These are phyloP conservation scores for Acipenser oxyrinchus DNA, from an alignment of 2,797 vertebrate species.

Conservation along the genomic window DNA sequence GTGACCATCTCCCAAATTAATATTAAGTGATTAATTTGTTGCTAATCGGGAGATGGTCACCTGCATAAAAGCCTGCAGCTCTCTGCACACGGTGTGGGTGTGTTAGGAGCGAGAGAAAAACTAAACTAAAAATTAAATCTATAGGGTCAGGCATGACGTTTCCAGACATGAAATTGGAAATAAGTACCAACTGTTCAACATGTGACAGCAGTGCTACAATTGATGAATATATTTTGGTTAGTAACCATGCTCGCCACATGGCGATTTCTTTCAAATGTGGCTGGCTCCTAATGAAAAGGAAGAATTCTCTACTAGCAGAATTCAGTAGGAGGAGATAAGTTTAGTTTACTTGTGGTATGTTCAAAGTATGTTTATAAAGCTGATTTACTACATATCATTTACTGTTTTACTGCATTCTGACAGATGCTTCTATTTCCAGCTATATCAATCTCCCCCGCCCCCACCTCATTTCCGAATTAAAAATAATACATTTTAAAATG, in stretches of 20 bases:
- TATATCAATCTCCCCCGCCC: neutral
- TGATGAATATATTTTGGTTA: conserved; percentile 20
- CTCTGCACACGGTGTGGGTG: no score
- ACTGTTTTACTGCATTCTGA: conserved; percentile 29
- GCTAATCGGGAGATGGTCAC: no score
- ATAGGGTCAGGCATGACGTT: no score
- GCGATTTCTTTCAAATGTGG: conserved; percentile 33
- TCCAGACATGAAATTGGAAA: conserved; percentile 14
- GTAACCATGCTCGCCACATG: conserved; percentile 26
- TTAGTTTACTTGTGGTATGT: conserved; percentile 36
- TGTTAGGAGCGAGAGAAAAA: no score
- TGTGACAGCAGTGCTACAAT: no score
- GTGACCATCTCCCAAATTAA: no score
- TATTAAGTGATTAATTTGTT: no score
- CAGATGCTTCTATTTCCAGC: neutral
- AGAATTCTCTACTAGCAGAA: neutral
- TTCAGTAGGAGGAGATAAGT: conserved; percentile 20
- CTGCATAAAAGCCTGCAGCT: no score
- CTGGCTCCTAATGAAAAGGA: conserved; percentile 15
- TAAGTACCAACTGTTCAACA: neutral
- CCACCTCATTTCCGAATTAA: no score
- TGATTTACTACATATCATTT: conserved; percentile 18
- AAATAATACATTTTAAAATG: no score
- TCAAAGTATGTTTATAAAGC: conserved; percentile 38
- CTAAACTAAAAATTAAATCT: no score